A percentile compares a stretch with the other conserved stretches of the same genome.
These are phyloP conservation scores for Ptychadena robeensis DNA, from an alignment of 2,797 vertebrate genomes.

Conservation along the genomic window DNA sequence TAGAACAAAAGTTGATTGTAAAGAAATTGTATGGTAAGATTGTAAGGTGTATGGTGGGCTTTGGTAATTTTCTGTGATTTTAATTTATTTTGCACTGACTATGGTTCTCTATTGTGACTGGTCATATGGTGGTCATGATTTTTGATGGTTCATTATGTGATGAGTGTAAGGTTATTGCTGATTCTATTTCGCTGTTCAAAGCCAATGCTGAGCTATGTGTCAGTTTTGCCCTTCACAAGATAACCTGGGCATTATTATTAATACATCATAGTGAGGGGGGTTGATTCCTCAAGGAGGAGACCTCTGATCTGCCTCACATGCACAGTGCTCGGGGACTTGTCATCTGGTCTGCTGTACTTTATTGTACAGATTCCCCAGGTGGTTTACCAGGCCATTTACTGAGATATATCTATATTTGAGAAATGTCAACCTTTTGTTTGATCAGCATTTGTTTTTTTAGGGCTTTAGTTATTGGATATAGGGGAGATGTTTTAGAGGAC, in stretches of 20 bases:
- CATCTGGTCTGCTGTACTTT: neutral
- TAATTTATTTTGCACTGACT: neutral
- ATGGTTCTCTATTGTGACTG: too few relatives aligned
- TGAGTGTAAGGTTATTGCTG: too few relatives aligned
- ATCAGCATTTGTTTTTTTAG: too few relatives aligned
- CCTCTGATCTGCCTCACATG: conserved; percentile 9
- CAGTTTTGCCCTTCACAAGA: conserved; percentile 20
- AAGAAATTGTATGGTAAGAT: too few relatives aligned
- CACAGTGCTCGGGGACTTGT: neutral
- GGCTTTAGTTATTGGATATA: too few relatives aligned
- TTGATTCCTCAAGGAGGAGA: conserved; percentile 8
- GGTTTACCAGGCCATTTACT: too few relatives aligned
- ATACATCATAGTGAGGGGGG: conserved; percentile 22
- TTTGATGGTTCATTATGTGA: too few relatives aligned
- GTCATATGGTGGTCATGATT: neutral
- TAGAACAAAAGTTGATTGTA: too few relatives aligned
- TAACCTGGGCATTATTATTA: conserved; percentile 1
- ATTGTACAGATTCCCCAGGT: neutral
- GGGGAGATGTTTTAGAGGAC: too few relatives aligned
- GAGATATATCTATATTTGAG: too few relatives aligned
- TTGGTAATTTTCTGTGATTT: neutral
- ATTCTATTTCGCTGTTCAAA: neutral
- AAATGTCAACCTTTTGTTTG: too few relatives aligned
- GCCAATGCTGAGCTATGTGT: too few relatives aligned
- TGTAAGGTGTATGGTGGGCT: neutral